A percentile compares a stretch with the other conserved stretches of the same genome.
Conservation (phyloP, 2,888 invertebrate species). For the Tipula confusa region DNA sequence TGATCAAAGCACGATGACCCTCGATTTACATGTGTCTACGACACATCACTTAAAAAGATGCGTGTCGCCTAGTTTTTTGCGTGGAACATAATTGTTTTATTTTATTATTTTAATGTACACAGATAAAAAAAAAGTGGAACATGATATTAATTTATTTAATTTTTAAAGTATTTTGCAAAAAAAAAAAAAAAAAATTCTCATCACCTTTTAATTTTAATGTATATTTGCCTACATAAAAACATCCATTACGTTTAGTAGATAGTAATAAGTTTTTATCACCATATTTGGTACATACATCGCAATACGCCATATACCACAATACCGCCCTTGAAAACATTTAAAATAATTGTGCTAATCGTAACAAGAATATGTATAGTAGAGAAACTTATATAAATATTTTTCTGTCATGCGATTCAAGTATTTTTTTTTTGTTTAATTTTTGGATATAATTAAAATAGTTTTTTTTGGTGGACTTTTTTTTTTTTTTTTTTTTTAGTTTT, state of each 20-base stretch:
- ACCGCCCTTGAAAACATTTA: neutral
- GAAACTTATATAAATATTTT: neutral
- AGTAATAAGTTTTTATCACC: neutral
- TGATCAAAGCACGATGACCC: too few species aligned
- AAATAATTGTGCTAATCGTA: constrained; percentile 12
- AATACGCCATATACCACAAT: neutral
- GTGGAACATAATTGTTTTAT: too few species aligned
- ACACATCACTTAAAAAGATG: too few species aligned
- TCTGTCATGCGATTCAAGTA: constrained; percentile 9
- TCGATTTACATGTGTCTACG: too few species aligned
- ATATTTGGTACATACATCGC: neutral
- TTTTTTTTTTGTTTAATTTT: constrained; percentile 25
- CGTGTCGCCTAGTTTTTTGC: too few species aligned
- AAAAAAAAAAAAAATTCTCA: too few species aligned
- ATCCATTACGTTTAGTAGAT: neutral
- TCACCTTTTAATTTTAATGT: neutral
- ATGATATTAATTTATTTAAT: too few species aligned
- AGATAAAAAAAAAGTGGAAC: too few species aligned
- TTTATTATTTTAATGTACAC: too few species aligned
- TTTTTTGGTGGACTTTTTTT: too few species aligned
- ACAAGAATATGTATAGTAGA: too few species aligned
- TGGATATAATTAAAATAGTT: constrained; percentile 25
- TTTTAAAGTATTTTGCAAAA: too few species aligned
- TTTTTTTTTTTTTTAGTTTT: neutral
- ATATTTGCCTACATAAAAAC: neutral